A percentile compares a stretch with the other conserved stretches of the same genome.
Conservation (phyloP, 2,888 invertebrate genomes). For the Tipula lateralis region DNA sequence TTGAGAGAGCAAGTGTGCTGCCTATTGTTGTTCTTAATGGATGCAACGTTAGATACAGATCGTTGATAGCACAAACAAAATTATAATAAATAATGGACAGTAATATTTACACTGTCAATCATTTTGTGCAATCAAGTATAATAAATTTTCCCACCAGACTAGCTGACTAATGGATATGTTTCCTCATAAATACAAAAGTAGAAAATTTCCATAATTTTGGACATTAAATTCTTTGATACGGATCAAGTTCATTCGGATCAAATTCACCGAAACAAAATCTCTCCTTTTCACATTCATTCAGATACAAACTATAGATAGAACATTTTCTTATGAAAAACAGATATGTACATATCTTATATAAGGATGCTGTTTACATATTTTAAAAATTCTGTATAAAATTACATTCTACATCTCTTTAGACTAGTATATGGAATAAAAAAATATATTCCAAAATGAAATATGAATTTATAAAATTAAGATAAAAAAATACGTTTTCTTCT, state of each 20-base stretch:
- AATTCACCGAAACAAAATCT: neutral
- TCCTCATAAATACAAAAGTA: no score
- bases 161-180: no score
- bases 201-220: neutral
- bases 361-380: neutral
- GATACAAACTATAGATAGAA: neutral
- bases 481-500: neutral
- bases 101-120: no score
- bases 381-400: neutral
- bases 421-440: neutral
- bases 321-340: neutral
- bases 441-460: neutral
- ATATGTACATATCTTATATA: neutral
- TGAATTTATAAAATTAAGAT: slow-evolving; percentile 11
- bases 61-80: no score
- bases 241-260: neutral
- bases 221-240: neutral
- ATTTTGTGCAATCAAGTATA: no score
- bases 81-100: no score
- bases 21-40: no score
- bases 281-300: neutral
- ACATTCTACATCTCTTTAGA: neutral
- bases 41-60: no score
- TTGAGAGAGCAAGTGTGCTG: no score
- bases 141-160: no score